A percentile compares a stretch with the other conserved stretches of the same genome.
These are phyloP conservation scores for Dallia pectoralis DNA, from an alignment of 2,797 vertebrate species.

Conservation along the genomic window DNA sequence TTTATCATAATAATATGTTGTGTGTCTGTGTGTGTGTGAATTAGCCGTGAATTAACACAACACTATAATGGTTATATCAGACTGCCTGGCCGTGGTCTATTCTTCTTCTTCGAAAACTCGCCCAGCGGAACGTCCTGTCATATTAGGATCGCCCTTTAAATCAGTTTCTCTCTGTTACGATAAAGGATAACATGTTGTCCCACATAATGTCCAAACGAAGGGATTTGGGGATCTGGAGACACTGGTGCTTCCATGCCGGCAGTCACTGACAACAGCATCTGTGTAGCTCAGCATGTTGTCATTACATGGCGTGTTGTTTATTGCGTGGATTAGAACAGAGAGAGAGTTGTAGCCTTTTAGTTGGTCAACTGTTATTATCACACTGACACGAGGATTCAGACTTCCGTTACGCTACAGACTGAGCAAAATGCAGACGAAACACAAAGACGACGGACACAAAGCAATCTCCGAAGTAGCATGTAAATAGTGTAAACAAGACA, in stretches of 20 bases:
- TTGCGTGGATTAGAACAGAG: background rate
- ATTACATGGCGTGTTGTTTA: background rate
- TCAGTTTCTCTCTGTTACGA: slow-evolving; percentile 30
- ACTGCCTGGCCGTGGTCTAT: background rate
- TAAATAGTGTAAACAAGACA: no score
- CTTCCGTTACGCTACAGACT: background rate
- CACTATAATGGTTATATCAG: slow-evolving; percentile 13
- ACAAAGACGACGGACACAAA: no score
- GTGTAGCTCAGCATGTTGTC: background rate
- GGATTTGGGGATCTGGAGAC: slow-evolving; percentile 52
- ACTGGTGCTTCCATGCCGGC: slow-evolving; percentile 34
- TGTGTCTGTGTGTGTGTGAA: no score
- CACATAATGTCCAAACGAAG: slow-evolving; percentile 51
- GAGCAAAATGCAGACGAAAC: no score
- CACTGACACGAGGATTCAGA: background rate
- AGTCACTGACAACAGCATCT: background rate
- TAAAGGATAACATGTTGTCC: slow-evolving; percentile 29
- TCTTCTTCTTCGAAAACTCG: slow-evolving; percentile 17
- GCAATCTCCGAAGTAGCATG: no score
- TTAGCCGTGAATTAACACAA: no score
- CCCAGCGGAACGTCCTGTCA: slow-evolving; percentile 19
- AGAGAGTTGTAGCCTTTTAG: background rate
- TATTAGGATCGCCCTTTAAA: slow-evolving; percentile 40
- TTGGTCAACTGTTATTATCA: background rate
- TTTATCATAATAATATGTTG: no score